Conservation (phyloP, 1,140 invertebrate species). For the Argopecten irradians region DNA sequence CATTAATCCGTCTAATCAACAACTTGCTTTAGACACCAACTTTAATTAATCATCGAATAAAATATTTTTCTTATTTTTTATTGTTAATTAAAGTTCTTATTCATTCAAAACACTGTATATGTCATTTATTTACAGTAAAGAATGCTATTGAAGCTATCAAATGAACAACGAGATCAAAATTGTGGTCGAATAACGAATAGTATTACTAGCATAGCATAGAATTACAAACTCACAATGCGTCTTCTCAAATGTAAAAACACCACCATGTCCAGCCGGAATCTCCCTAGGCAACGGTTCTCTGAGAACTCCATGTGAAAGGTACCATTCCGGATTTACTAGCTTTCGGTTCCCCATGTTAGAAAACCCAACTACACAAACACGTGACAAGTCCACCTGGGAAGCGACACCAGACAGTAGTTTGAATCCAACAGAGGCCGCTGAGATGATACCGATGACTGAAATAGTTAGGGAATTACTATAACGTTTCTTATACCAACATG, state of each 20-base stretch:
- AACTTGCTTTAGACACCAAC: too few relatives aligned
- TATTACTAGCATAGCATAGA: too few relatives aligned
- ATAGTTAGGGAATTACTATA: neutral
- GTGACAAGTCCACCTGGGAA: conserved; percentile 37
- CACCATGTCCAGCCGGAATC: conserved; percentile 34
- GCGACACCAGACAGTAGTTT: conserved; percentile 42
- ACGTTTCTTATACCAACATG: neutral
- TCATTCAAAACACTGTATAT: too few relatives aligned
- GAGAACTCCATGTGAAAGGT: conserved; percentile 38
- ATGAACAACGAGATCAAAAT: too few relatives aligned
- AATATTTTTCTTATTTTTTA: too few relatives aligned
- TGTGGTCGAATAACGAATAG: too few relatives aligned
- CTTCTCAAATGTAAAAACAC: conserved; percentile 48
- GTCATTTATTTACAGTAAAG: too few relatives aligned
- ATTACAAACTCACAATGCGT: conserved; percentile 28
- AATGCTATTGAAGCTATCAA: too few relatives aligned
- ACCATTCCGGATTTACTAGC: conserved; percentile 45
- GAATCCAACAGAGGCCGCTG: conserved; percentile 36
- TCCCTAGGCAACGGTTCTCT: conserved; percentile 40
- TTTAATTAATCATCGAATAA: too few relatives aligned
- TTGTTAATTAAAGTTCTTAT: too few relatives aligned
- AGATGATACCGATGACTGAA: conserved; percentile 41
- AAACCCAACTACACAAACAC: conserved; percentile 42
- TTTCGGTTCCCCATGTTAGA: conserved; percentile 47
- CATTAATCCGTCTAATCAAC: too few relatives aligned